These are phyloP conservation scores for Nephrocerus scutellatus DNA, from an alignment of 2,888 invertebrate genomes.

Conservation along the genomic window DNA sequence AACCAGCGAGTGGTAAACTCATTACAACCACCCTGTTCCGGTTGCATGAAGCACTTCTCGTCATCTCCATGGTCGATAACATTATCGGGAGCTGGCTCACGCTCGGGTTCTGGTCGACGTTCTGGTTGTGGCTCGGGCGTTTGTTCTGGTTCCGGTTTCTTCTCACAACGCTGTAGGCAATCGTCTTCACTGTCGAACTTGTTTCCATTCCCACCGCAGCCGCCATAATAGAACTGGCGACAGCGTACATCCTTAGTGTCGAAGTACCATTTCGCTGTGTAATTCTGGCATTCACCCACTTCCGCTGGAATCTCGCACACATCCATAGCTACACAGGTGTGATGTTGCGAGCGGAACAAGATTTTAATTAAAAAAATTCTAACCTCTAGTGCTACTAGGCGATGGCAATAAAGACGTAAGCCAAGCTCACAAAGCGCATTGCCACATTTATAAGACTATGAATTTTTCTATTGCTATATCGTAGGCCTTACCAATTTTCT, in stretches of 20 bases:
- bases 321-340: slow-evolving; percentile 61
- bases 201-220: slow-evolving; percentile 87
- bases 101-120: slow-evolving; percentile 13
- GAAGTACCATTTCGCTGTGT: slow-evolving; percentile 73
- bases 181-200: slow-evolving; percentile 65
- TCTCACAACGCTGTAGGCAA: slow-evolving; percentile 61
- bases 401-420: background rate
- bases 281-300: slow-evolving; percentile 70
- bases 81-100: slow-evolving; percentile 50
- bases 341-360: too few relatives aligned
- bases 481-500: slow-evolving; percentile 68
- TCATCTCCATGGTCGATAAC: slow-evolving; percentile 36
- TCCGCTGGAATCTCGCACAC: slow-evolving; percentile 69
- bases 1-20: slow-evolving; percentile 56
- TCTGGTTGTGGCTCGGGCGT: slow-evolving; percentile 19
- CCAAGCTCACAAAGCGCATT: background rate
- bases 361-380: too few relatives aligned
- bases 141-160: slow-evolving; percentile 45
- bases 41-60: slow-evolving; percentile 56
- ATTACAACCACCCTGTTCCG: slow-evolving; percentile 63
- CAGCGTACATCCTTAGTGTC: slow-evolving; percentile 70
- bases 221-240: slow-evolving; percentile 78
- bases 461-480: background rate
- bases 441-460: background rate
- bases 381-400: background rate